Percentiles rank a stretch among this genome's conserved stretches.
Evolutionary conservation across 2,797 vertebrate genomes (phyloP).

Genomic region (Diglossa cyanea): DNA sequence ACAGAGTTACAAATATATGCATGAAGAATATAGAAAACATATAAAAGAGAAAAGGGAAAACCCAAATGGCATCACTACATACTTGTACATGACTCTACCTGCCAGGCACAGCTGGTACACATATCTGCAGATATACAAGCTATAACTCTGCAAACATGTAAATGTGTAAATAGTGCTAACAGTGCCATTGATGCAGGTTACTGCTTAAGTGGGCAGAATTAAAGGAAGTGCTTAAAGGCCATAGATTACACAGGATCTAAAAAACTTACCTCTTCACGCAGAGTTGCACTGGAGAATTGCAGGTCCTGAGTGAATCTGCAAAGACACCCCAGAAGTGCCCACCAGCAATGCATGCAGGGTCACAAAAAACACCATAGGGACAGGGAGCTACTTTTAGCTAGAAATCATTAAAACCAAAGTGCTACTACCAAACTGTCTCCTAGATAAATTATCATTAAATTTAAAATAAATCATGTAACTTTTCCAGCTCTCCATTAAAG

Average conservation of each 20-base stretch:
- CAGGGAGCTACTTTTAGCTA: fast-evolving
- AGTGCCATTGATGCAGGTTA: background rate
- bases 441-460: background rate
- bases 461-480: background rate
- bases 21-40: background rate
- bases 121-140: background rate
- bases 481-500: background rate
- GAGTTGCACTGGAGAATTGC: background rate
- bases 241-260: background rate
- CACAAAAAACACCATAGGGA: background rate
- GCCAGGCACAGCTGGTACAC: background rate
- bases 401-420: background rate
- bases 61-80: background rate
- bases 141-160: background rate
- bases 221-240: background rate
- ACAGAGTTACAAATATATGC: background rate
- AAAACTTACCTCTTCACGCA: background rate
- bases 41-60: background rate
- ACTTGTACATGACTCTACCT: background rate
- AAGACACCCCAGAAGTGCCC: background rate
- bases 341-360: background rate
- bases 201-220: background rate
- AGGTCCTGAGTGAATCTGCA: background rate
- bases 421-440: background rate
- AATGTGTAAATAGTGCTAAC: background rate